Conservation (phyloP, 2,888 invertebrate species). For the Acleris laterana region DNA sequence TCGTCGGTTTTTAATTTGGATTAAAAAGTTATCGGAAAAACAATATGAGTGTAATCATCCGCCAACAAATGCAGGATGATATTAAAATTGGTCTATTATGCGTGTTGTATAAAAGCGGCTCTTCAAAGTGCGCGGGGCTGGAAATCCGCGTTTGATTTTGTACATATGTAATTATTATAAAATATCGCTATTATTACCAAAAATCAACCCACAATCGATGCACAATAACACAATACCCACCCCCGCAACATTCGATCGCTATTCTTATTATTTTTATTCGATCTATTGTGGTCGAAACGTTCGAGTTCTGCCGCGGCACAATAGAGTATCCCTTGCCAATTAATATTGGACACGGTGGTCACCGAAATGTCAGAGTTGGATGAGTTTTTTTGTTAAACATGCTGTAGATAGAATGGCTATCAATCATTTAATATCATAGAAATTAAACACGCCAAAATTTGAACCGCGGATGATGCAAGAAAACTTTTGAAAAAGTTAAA, state of each 20-base stretch:
- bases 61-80: too few relatives aligned
- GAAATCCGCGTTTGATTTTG: constrained; percentile 1
- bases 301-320: constrained; percentile 61
- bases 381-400: constrained; percentile 64
- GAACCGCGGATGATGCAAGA: constrained; percentile 24
- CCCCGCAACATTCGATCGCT: constrained; percentile 68
- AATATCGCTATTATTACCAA: constrained; percentile 31
- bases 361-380: constrained; percentile 70
- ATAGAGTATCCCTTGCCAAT: constrained; percentile 81
- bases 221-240: constrained; percentile 65
- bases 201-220: constrained; percentile 44
- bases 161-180: constrained; percentile 31
- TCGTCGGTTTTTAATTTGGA: constrained; percentile 2
- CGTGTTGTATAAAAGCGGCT: too few relatives aligned
- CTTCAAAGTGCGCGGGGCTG: too few relatives aligned
- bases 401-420: constrained; percentile 55
- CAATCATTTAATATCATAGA: constrained; percentile 48
- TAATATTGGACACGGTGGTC: constrained; percentile 80
- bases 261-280: constrained; percentile 75
- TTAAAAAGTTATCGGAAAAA: background rate
- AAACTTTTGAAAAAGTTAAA: constrained; percentile 7
- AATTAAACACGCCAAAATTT: constrained; percentile 23
- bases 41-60: constrained; percentile 1
- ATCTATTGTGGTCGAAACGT: constrained; percentile 69
- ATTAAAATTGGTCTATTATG: too few relatives aligned